phyloP scores from a whole-genome alignment of 2,888 invertebrate species.

The Phanerotoma sp. region DNA sequence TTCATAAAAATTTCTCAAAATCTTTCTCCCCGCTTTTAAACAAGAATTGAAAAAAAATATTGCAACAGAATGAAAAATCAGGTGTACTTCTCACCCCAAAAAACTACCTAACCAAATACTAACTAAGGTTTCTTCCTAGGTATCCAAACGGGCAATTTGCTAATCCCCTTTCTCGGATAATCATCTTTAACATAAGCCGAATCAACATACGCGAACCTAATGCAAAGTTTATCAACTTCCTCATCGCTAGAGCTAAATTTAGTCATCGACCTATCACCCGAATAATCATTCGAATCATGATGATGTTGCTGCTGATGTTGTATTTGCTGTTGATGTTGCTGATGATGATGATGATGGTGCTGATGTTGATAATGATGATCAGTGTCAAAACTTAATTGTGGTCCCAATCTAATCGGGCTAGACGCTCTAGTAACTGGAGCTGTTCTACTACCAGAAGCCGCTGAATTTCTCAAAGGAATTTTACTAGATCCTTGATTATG shows the following conservation, averaged over 20 bases:
- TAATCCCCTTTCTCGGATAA: slow-evolving; percentile 35
- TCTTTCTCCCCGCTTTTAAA: too few relatives aligned
- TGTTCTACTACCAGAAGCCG: slow-evolving; percentile 50
- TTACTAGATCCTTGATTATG: slow-evolving; percentile 55
- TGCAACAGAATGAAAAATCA: too few relatives aligned
- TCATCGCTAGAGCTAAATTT: slow-evolving; percentile 51
- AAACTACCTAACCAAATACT: too few relatives aligned
- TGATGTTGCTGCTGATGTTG: neutral
- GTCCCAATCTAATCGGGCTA: slow-evolving; percentile 46
- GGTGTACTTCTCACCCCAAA: too few relatives aligned
- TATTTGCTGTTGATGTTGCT: slow-evolving; percentile 16
- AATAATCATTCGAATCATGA: slow-evolving; percentile 19
- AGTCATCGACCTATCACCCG: slow-evolving; percentile 38
- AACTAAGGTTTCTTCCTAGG: slow-evolving; percentile 16
- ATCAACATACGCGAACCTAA: slow-evolving; percentile 33
- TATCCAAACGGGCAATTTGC: slow-evolving; percentile 45
- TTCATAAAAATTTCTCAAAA: too few relatives aligned
- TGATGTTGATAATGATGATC: slow-evolving; percentile 27
- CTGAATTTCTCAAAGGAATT: slow-evolving; percentile 48
- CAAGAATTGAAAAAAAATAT: too few relatives aligned
- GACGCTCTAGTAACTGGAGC: slow-evolving; percentile 54
- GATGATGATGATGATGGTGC: slow-evolving; percentile 24
- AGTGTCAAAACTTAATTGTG: slow-evolving; percentile 41
- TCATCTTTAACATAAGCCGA: slow-evolving; percentile 32
- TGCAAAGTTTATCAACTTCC: slow-evolving; percentile 50